phyloP scores from a whole-genome alignment of 2,888 invertebrate species.

The Gastrophysa polygoni region DNA sequence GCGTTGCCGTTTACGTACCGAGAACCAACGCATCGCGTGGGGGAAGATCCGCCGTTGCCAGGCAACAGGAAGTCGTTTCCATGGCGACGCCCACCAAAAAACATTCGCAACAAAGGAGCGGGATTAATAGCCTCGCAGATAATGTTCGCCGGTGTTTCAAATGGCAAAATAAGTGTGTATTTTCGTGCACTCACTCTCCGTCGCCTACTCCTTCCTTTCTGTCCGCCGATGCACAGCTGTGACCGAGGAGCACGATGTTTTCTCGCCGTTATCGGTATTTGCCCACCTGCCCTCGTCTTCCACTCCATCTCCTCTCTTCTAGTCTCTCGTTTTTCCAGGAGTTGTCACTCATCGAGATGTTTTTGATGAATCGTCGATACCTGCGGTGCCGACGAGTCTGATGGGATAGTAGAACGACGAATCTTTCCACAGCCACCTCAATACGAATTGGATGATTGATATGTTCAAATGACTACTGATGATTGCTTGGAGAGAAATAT shows the following conservation, averaged over 20 bases:
- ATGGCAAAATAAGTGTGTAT: conserved; percentile 55
- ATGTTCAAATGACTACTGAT: no score
- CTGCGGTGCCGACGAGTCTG: no score
- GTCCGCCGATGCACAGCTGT: conserved; percentile 38
- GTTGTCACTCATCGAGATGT: no score
- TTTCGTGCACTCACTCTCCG: conserved; percentile 37
- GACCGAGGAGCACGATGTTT: conserved; percentile 30
- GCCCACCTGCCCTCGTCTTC: no score
- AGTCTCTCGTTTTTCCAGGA: no score
- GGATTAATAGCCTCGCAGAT: conserved; percentile 58
- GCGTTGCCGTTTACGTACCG: conserved; percentile 49
- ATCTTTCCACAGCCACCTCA: no score
- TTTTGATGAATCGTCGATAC: no score
- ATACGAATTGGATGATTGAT: no score
- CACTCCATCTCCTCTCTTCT: no score
- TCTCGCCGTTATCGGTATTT: conserved; percentile 15
- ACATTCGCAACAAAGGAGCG: conserved; percentile 58
- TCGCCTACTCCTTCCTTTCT: conserved; percentile 38
- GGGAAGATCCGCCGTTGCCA: conserved; percentile 51
- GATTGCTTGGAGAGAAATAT: no score
- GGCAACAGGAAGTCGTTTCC: conserved; percentile 57
- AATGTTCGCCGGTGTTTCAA: conserved; percentile 57
- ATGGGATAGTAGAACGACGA: no score
- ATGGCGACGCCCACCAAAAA: conserved; percentile 57
- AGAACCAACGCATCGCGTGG: conserved; percentile 34